Conservation (phyloP, 2,888 invertebrate genomes). For the Macrosoma leucophasiata region DNA sequence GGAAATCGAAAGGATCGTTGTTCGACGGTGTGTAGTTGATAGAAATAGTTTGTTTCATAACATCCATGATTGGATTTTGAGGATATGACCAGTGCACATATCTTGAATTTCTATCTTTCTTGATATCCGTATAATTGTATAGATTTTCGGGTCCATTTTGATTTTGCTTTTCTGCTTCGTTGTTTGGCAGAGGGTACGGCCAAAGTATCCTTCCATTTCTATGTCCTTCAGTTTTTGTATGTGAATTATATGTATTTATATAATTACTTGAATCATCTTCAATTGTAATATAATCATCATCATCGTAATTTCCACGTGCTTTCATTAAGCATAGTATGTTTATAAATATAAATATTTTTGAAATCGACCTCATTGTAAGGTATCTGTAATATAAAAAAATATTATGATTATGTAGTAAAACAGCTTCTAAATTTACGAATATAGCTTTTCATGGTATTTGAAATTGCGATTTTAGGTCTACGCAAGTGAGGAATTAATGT, state of each 20-base stretch:
- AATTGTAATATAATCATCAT: slow-evolving; percentile 36
- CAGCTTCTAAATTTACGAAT: no score
- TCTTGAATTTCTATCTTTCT: slow-evolving; percentile 28
- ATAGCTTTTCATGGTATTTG: no score
- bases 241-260: slow-evolving; percentile 8
- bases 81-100: slow-evolving; percentile 48
- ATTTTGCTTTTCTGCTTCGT: slow-evolving; percentile 20
- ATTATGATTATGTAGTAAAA: no score
- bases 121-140: slow-evolving; percentile 7
- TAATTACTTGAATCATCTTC: slow-evolving; percentile 32
- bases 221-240: slow-evolving; percentile 20
- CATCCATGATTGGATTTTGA: slow-evolving; percentile 53
- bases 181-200: slow-evolving; percentile 43
- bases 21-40: slow-evolving; percentile 42
- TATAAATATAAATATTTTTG: neutral
- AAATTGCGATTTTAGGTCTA: no score
- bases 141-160: slow-evolving; percentile 11
- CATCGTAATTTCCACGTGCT: slow-evolving; percentile 30
- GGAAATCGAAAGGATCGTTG: slow-evolving; percentile 58
- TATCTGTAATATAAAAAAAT: no score
- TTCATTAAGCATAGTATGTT: slow-evolving; percentile 15
- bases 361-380: no score
- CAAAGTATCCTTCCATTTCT: slow-evolving; percentile 45
- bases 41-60: slow-evolving; percentile 52
- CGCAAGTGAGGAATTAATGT: no score